phyloP scores from a whole-genome alignment of 1,140 invertebrate species.

The Varroa destructor region DNA sequence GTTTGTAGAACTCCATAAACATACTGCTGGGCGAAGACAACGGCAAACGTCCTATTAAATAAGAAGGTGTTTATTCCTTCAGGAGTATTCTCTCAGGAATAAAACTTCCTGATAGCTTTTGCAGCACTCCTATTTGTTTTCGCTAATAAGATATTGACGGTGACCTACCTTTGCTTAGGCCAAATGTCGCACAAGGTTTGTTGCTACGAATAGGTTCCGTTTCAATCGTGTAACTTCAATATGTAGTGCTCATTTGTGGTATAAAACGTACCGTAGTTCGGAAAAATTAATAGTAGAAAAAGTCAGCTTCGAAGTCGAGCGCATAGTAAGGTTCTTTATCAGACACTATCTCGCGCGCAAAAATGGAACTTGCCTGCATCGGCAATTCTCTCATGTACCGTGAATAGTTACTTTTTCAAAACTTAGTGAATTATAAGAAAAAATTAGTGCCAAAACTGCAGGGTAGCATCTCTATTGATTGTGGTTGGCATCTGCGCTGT shows the following conservation, averaged over 20 bases:
- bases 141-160: slow-evolving; percentile 28
- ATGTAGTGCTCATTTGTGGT: too few species aligned
- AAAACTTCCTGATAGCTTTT: slow-evolving; percentile 31
- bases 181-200: slow-evolving; percentile 48
- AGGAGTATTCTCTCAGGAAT: too few species aligned
- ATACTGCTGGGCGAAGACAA: too few species aligned
- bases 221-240: too few species aligned
- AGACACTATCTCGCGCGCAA: slow-evolving; percentile 53
- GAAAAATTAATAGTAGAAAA: too few species aligned
- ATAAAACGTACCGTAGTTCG: too few species aligned
- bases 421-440: background rate
- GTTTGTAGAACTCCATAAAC: too few species aligned
- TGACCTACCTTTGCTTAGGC: slow-evolving; percentile 42
- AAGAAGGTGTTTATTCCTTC: too few species aligned
- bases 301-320: too few species aligned
- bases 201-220: background rate
- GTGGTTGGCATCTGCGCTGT: background rate
- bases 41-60: too few species aligned
- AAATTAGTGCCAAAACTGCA: background rate
- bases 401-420: background rate
- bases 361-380: slow-evolving; percentile 52
- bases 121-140: slow-evolving; percentile 31
- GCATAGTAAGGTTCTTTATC: too few species aligned
- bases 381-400: slow-evolving; percentile 54
- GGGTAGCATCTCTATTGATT: background rate